Evolutionary conservation across 2,888 invertebrate species (phyloP).

Genomic region (Tachina grossa): DNA sequence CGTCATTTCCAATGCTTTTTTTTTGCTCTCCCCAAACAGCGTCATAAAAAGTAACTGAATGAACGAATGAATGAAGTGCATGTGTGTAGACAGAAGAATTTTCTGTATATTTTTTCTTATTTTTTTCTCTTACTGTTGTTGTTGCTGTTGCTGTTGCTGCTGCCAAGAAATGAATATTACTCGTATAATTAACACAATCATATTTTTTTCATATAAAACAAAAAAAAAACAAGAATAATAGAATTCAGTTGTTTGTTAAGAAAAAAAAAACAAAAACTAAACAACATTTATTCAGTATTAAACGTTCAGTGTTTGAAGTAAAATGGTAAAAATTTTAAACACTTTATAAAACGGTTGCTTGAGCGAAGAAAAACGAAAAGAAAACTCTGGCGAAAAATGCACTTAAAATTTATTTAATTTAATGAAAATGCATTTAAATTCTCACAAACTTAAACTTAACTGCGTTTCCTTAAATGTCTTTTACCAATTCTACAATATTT

Average conservation of each 20-base stretch:
- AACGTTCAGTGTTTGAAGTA: constrained; percentile 53
- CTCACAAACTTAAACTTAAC: neutral
- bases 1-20: constrained; percentile 58
- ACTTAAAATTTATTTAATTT: neutral
- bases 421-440: neutral
- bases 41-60: constrained; percentile 50
- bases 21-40: constrained; percentile 35
- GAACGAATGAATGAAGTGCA: constrained; percentile 2
- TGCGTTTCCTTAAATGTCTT: constrained; percentile 47
- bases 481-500: constrained; percentile 42
- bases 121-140: constrained; percentile 5
- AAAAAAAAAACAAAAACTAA: constrained; percentile 46
- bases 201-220: constrained; percentile 63
- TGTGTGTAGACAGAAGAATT: constrained; percentile 38
- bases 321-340: constrained; percentile 41
- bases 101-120: constrained; percentile 7
- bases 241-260: constrained; percentile 45
- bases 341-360: constrained; percentile 11
- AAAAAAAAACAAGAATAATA: constrained; percentile 36
- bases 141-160: constrained; percentile 14
- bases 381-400: neutral
- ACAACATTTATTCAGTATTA: constrained; percentile 62
- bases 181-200: constrained; percentile 71
- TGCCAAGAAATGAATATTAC: constrained; percentile 62
- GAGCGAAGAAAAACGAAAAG: neutral